Base-by-base conservation (phyloP, 2,888 invertebrate species). In the Oligia strigilis region DNA sequence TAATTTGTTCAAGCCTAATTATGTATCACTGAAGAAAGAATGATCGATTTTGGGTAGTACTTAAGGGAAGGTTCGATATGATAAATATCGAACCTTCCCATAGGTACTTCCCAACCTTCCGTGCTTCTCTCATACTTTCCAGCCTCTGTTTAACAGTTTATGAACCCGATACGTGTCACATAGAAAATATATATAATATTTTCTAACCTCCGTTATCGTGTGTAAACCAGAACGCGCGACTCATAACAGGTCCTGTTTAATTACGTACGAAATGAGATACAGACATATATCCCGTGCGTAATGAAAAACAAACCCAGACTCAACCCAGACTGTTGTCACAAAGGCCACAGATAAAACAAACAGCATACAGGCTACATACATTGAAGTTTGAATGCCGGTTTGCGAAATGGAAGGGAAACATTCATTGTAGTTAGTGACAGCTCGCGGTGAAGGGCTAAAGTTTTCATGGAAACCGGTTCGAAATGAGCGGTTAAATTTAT, bases 291-390 rank as follows among this genome's bases (percentile, higher is more conserved):
- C 84, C 78, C 71, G 79, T 64, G 75, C 72, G 81, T 91, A 91
- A 92, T 92, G 91, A 89, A 92, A 92, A 91, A 91, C 88, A 90
- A 91, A 91, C 90, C 80, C 78, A 74, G 79, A 78, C 72, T 80
- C 62, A 72, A 77, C 80, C 80, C 77, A 83, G 83, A 86, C 89
- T 87, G 86, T 85, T 82, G 86, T 88, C 85, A 86, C 76, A 80
- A 40, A 77, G 75, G 75, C 83, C 87, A 84, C 88, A 86, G 89
- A 88, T 88, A 87, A 84, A 87, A 85, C 80, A 85, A 86, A 89
- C 81, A 83, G 75, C 36, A 19, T 49, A 46, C 64, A 43, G 52
- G 43, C 77, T 46, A 46, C 36, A 19, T 46, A 84, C 83, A 74
- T 46, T 75, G 62, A 74, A 83, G 81, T 86, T 86, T 90, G 73